phyloP scores from a whole-genome alignment of 2,888 invertebrate genomes.

The Cataglyphis cursor region DNA sequence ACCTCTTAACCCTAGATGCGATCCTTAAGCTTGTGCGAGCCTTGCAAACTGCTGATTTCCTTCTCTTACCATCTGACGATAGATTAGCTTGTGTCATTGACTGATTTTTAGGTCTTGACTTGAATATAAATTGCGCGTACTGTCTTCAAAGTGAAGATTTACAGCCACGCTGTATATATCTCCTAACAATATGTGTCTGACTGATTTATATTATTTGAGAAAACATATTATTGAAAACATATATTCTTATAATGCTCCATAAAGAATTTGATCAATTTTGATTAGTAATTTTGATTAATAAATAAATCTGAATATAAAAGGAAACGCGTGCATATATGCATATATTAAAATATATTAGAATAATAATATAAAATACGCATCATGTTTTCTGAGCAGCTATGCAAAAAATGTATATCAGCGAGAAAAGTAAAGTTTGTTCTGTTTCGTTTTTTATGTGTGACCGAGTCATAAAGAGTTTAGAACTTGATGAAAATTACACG shows the following conservation, averaged over 20 bases:
- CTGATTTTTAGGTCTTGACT: constrained; percentile 54
- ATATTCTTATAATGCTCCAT: not conserved
- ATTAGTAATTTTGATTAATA: not conserved
- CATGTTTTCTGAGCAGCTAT: not conserved
- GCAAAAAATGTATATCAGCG: not conserved
- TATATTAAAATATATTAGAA: not conserved
- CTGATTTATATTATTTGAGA: not conserved
- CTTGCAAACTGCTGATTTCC: constrained; percentile 78
- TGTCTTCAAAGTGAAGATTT: not conserved
- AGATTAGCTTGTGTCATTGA: constrained; percentile 68
- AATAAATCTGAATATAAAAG: not conserved
- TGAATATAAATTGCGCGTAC: constrained; percentile 22
- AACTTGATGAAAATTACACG: constrained; percentile 38
- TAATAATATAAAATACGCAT: not conserved
- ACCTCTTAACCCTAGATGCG: constrained; percentile 69
- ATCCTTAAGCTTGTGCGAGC: constrained; percentile 77
- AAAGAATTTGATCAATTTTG: not conserved
- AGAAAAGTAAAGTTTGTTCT: not conserved
- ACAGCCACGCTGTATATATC: not conserved
- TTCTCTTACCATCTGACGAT: constrained; percentile 48
- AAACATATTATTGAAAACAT: not conserved
- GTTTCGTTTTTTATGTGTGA: constrained; percentile 6
- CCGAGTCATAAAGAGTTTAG: constrained; percentile 6
- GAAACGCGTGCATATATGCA: not conserved
- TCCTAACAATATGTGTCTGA: not conserved